Base-by-base conservation (phyloP, 2,888 invertebrate species). In the Tortrix viridana region DNA sequence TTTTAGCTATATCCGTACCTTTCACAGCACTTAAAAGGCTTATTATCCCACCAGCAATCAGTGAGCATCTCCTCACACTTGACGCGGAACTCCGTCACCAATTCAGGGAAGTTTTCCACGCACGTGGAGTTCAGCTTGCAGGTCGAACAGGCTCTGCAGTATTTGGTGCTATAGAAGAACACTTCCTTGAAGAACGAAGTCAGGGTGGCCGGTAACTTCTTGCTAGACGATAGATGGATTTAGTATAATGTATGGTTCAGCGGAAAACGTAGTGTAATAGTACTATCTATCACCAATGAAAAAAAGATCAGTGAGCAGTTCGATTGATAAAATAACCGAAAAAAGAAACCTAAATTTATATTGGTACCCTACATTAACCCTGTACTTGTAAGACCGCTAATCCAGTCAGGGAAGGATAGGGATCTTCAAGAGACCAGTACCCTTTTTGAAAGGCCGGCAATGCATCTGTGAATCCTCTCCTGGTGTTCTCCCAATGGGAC, bases 11-110 rank as follows among this genome's bases (percentile, higher is more conserved):
- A 18, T 6, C 19, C 47, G 52, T 62, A 86, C 89, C 80, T 84
- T 16, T 90, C 86, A 74, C 90, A 92, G 63, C 90, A 92, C 2
- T 71, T 68, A 56, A 89, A 89, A 1, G 71, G 68, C 26, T 80
- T 67, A 0, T 75, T 80, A 37, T 74, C 78, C 86, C 88, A 92
- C 80, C 84, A 88, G 65, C 92, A 92, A 2, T 84, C 76, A 0
- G 80, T 79, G 43, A 92, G 67, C 26, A 92, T 60, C 1, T 83
- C 81, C 1, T 76, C 65, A 52, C 92, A 92, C 14, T 78, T 75
- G 38, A 80, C 70, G 22, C 89, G 74, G n/a, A 84, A 78, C 1
- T 71, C 72, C 5, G 74, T 63, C 0, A 85, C 72, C 1, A 75
- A 61, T 0, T 74, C 71, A 1, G 66, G 23, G 48, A 85, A 85